Evolutionary conservation across 2,113 vertebrate genomes (phyloP), one percentile per base, ranked within the genome.

Genomic region (Fukomys damarensis): DNA sequence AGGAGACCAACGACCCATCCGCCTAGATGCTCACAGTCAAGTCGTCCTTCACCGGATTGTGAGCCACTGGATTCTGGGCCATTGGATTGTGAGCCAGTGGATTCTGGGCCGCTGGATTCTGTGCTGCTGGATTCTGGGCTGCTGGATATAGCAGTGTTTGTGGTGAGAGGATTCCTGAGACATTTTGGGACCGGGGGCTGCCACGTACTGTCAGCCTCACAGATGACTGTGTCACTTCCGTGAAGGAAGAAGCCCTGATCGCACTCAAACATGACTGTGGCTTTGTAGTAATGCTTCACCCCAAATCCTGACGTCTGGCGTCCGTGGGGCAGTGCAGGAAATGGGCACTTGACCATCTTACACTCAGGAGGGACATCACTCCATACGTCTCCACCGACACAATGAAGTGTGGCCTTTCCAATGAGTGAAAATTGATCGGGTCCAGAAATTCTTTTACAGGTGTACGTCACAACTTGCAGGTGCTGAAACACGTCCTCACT

Each of bases 271-370:
- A 0, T 52, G 0, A 59, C 54, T 0, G 0, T 6, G 43, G 24
- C 88, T 41, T 3, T 38, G 32, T 95, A 95, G 41, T 20, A 70
- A 70, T 49, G 46, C 58, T 86, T 91, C 8, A 0, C 66, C 3
- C 13, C 3, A n/a, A 70, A 86, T 70, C 70, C 81, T 14, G 87
- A 46, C 0, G 4, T 77, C 41, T 41, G 59, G 19, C 7, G 56
- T 30, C 93, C 93, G 11, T 95, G 91, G 32, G 17, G 0, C 28
- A 91, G 5, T 2, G 24, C 24, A 8, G 88, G 93, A 9, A 6
- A 0, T 32, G 61, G 88, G 41, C 93, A 95, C 49, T 32, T 91
- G 87, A 94, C 88, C 80, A 90, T 68, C 49, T 84, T 94, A 28
- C 93, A 95, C 61, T 79, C 30, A 46, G 87, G 87, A 85, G 80